Conservation (phyloP, 2,888 invertebrate species). For the Dendrolimus pini region DNA sequence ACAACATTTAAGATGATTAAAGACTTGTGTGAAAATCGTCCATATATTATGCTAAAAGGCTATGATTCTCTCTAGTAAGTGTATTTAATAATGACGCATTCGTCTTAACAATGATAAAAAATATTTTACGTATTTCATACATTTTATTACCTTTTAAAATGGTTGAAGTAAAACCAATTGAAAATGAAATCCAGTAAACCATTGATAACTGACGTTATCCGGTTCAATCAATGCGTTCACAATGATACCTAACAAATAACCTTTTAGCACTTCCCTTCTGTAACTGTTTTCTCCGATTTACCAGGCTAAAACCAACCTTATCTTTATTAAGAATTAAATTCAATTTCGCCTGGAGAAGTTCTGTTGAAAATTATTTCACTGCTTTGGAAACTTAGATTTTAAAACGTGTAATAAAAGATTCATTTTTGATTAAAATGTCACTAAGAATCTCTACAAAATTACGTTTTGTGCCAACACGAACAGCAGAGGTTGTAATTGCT, state of each 20-base stretch:
- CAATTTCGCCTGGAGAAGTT: background rate
- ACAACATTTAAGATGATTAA: too few species aligned
- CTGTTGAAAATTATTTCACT: background rate
- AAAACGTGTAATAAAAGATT: background rate
- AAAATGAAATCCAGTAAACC: background rate
- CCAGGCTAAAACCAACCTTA: background rate
- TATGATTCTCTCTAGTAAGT: too few species aligned
- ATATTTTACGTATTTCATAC: too few species aligned
- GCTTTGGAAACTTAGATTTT: background rate
- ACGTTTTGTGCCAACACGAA: slow-evolving; percentile 26
- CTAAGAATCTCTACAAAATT: slow-evolving; percentile 15
- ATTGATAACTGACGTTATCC: slow-evolving; percentile 18
- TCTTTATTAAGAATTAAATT: background rate
- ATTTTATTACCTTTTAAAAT: background rate
- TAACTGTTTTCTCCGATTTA: background rate
- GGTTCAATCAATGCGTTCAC: slow-evolving; percentile 22
- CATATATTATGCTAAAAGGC: too few species aligned
- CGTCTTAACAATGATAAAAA: too few species aligned
- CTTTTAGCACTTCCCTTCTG: slow-evolving; percentile 19
- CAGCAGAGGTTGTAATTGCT: slow-evolving; percentile 34
- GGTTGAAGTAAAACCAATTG: background rate
- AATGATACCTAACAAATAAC: slow-evolving; percentile 27
- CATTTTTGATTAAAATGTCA: background rate
- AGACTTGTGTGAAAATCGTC: too few species aligned
- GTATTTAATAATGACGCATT: too few species aligned